These are phyloP conservation scores for Oasisia sp. DNA, from an alignment of 2,888 invertebrate genomes.

Conservation along the genomic window DNA sequence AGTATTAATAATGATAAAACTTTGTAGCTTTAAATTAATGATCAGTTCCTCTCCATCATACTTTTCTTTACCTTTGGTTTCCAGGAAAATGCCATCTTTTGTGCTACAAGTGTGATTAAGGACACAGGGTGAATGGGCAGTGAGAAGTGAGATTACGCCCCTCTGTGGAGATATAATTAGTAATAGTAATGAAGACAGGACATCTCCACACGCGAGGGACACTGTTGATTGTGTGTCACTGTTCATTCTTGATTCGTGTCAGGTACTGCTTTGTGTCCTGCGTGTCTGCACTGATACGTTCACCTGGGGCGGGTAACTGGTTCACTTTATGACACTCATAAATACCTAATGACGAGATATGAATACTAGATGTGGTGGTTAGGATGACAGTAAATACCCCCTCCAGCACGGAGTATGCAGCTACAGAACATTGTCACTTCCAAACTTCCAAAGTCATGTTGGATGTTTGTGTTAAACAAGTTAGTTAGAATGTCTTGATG, in stretches of 20 bases:
- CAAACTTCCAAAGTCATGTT: background rate
- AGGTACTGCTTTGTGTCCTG: background rate
- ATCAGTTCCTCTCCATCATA: background rate
- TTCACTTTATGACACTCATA: background rate
- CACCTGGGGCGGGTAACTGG: background rate
- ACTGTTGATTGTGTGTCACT: background rate
- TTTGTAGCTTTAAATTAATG: background rate
- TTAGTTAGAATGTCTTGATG: background rate
- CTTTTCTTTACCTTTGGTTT: background rate
- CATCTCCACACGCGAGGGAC: background rate
- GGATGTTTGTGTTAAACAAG: background rate
- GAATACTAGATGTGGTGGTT: background rate
- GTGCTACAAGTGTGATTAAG: background rate
- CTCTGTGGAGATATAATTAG: background rate
- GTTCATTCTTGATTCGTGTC: background rate
- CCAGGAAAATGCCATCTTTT: background rate
- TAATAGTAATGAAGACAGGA: background rate
- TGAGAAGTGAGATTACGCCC: too few species aligned
- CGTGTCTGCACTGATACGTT: background rate
- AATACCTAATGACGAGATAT: background rate
- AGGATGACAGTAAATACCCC: conserved; percentile 5
- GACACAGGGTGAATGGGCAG: background rate
- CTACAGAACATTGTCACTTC: background rate
- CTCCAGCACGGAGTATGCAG: background rate
- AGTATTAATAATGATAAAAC: background rate